These are phyloP conservation scores for Lutraria lutraria DNA, from an alignment of 2,888 invertebrate species.

Conservation along the genomic window DNA sequence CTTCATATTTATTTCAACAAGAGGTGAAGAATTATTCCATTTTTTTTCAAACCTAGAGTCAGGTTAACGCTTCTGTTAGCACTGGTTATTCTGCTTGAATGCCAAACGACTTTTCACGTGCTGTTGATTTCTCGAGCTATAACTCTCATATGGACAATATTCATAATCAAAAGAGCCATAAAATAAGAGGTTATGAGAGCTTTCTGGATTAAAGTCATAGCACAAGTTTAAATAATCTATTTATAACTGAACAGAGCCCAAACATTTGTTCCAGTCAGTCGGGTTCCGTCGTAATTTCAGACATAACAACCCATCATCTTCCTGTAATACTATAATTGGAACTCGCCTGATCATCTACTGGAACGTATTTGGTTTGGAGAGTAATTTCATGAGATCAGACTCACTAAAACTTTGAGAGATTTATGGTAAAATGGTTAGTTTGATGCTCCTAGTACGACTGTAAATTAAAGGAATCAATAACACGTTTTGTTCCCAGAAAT, in stretches of 20 bases:
- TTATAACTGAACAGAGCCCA: conserved; percentile 60
- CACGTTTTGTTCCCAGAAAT: neutral
- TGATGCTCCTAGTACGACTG: conserved; percentile 54
- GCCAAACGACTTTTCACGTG: conserved; percentile 39
- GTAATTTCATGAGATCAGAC: conserved; percentile 57
- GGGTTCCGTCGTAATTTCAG: conserved; percentile 52
- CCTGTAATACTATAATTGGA: conserved; percentile 65
- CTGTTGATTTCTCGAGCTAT: conserved; percentile 30
- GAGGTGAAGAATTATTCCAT: neutral
- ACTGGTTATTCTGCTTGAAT: neutral
- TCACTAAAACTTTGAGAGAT: conserved; percentile 52
- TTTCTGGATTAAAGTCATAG: conserved; percentile 41
- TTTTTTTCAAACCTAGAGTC: neutral
- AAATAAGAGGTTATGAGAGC: conserved; percentile 32
- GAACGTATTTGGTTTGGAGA: conserved; percentile 65
- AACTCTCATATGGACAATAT: conserved; percentile 24
- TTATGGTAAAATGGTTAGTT: conserved; percentile 65
- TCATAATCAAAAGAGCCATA: conserved; percentile 38
- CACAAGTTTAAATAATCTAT: conserved; percentile 54
- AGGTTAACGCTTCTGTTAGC: neutral
- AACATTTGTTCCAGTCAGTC: conserved; percentile 59
- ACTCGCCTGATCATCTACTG: conserved; percentile 51
- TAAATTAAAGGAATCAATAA: conserved; percentile 60
- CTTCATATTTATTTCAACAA: neutral
- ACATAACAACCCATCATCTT: conserved; percentile 52